These are phyloP conservation scores for Plusia festucae DNA, from an alignment of 2,888 invertebrate species.

Conservation along the genomic window DNA sequence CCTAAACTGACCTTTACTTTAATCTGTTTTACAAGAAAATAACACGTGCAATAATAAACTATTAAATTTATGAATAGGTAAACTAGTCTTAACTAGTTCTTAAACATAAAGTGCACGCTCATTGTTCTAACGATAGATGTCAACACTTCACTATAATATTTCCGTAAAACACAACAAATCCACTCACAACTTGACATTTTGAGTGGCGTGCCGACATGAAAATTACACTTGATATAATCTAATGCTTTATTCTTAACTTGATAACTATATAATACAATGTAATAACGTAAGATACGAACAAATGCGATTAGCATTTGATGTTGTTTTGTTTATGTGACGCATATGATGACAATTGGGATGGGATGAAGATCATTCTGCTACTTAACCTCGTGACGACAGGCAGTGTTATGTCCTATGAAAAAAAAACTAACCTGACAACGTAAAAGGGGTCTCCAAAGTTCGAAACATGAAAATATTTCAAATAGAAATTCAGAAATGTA, in stretches of 20 bases:
- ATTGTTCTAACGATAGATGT: slow-evolving; percentile 36
- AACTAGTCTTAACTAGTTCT: too few relatives aligned
- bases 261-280: slow-evolving; percentile 52
- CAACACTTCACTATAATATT: slow-evolving; percentile 36
- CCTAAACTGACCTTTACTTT: neutral
- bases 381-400: neutral
- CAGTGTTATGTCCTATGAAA: neutral
- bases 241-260: slow-evolving; percentile 53
- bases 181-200: slow-evolving; percentile 61
- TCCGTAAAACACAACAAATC: slow-evolving; percentile 30
- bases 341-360: neutral
- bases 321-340: neutral
- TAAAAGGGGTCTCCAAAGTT: too few relatives aligned
- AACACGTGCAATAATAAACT: slow-evolving; percentile 2
- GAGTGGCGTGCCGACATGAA: slow-evolving; percentile 69
- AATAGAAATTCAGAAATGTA: too few relatives aligned
- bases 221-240: slow-evolving; percentile 62
- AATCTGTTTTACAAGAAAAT: neutral
- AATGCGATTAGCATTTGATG: neutral
- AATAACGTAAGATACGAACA: slow-evolving; percentile 22
- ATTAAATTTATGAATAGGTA: neutral
- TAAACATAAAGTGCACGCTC: slow-evolving; percentile 9
- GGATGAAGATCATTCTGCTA: neutral
- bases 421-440: too few relatives aligned
- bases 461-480: too few relatives aligned